Base-by-base conservation (phyloP, 2,797 vertebrate species). In the Apogon talboti region DNA sequence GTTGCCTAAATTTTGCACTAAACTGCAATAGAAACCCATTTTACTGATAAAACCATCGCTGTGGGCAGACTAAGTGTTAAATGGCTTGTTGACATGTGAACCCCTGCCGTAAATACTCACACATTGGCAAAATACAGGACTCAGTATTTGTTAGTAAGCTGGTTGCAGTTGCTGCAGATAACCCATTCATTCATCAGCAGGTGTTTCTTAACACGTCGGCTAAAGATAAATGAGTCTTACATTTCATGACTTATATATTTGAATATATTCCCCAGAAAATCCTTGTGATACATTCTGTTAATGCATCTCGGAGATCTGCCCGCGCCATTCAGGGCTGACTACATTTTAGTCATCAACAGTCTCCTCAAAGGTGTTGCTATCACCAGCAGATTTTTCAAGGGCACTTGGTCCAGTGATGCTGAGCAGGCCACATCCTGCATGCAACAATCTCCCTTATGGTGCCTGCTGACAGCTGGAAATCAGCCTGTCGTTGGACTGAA, bases 61-160 rank as follows among this genome's bases (percentile, higher is more conserved):
- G 41, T 16, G 8, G 10, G 30, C 30, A 15, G 13, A 2, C 12
- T 8, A 41, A 48, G 41, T 45, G 8, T 28, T 28, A 44, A 45
- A 37, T 30, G 44, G 55, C 19, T 28, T 40, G 15, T 30, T 61
- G 66, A 21, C 43, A 47, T 19, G n/a, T 46, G 10, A 11, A 47
- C 18, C 1, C 4, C 12, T 21, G 6, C 16, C 21, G 2, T 21
- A 47, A 19, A 21, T 6, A 38, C 1, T 45, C 9, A 40, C 19
- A 48, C 16, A 58, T 4, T 13, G 38, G 3, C 44, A 24, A 38
- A 24, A 47, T 7, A 15, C 7, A 14, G 15, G n/a, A 18, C 14
- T 46, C 11, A 52, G 41, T 24, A n/a, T n/a, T n/a, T n/a, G n/a
- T n/a, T n/a, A n/a, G n/a, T n/a, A n/a, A n/a, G n/a, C n/a, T 11